Evolutionary conservation across 2,888 invertebrate genomes (phyloP).

Genomic region (Eudemis profundana): DNA sequence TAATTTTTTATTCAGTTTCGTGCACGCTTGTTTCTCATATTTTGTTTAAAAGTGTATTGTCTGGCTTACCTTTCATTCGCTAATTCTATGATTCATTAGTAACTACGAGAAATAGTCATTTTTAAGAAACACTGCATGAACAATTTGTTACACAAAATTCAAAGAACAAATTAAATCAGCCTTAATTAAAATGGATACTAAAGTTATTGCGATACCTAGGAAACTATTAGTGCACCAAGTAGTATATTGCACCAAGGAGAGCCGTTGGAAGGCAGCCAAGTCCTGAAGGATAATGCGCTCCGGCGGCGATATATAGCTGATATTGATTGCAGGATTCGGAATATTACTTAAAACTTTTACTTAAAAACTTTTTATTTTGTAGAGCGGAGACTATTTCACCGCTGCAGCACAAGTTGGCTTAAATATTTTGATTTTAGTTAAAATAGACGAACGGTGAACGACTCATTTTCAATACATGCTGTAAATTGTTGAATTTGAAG

Average conservation of each 20-base stretch:
- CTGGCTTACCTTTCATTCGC: neutral
- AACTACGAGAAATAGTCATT: too few relatives aligned
- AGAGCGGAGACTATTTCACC: neutral
- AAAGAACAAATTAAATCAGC: neutral
- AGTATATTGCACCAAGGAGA: conserved; percentile 62
- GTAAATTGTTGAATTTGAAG: too few relatives aligned
- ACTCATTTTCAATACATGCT: too few relatives aligned
- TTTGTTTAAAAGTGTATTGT: too few relatives aligned
- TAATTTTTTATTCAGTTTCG: too few relatives aligned
- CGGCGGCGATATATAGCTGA: conserved; percentile 20
- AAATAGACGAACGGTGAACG: too few relatives aligned
- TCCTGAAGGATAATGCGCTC: conserved; percentile 51
- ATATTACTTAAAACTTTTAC: conserved; percentile 23
- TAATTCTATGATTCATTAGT: too few relatives aligned
- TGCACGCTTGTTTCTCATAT: too few relatives aligned
- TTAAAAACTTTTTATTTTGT: neutral
- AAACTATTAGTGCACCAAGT: conserved; percentile 39
- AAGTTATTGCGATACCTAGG: conserved; percentile 23
- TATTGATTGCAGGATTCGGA: conserved; percentile 32
- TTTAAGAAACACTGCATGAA: neutral
- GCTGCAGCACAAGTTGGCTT: too few relatives aligned
- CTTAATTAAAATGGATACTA: neutral
- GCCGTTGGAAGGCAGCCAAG: conserved; percentile 66
- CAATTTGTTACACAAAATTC: neutral
- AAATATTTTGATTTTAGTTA: too few relatives aligned